Evolutionary conservation across 1,140 invertebrate genomes (phyloP), one percentile per base, ranked within the genome.

Genomic region (Tetragonula clypearis): DNA sequence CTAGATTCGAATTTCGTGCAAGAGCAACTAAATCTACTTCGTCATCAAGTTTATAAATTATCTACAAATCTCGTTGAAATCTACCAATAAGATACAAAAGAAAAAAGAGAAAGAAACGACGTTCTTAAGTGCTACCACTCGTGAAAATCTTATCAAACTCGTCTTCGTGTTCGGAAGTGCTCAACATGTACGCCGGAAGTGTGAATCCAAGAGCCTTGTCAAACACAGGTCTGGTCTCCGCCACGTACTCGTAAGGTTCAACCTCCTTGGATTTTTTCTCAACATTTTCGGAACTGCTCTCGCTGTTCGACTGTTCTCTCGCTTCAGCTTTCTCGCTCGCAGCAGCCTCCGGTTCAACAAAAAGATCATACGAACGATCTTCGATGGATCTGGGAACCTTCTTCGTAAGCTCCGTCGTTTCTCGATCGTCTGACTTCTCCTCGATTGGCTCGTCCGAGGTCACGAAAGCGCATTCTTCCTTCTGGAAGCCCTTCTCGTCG

Each of bases 381-480:
- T 66, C 60, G 19, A n/a, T 15, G 1, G 82, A 71, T 23, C 86
- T 80, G 2, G 85, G 69, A 2, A 84, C 35, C 9, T 86, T 86
- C 23, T 74, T 82, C 0, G 19, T 56, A 17, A 88, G 60, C 15
- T 91, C 76, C 12, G 86, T 88, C n/a, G 68, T 53, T 26, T 86
- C 75, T 8, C 62, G 73, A 72, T 82, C 74, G 0, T 69, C 68
- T 3, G 74, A 41, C 30, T 69, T 73, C 9, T 88, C 85, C 2
- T 75, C 77, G 2, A 35, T 76, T 4, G 82, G 58, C 2, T 87
- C 80, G 2, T 71, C 72, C 0, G 79, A 96, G 14, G 96, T 96
- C 2, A 97, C 95, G 92, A 96, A 97, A 95, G 97, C 97, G 89
- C 97, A 97, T 93, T 97, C 97, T 93, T 97, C 97, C 87, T 97